Evolutionary conservation across 2,113 vertebrate genomes (phyloP).

Genomic region (Lagopus muta): DNA sequence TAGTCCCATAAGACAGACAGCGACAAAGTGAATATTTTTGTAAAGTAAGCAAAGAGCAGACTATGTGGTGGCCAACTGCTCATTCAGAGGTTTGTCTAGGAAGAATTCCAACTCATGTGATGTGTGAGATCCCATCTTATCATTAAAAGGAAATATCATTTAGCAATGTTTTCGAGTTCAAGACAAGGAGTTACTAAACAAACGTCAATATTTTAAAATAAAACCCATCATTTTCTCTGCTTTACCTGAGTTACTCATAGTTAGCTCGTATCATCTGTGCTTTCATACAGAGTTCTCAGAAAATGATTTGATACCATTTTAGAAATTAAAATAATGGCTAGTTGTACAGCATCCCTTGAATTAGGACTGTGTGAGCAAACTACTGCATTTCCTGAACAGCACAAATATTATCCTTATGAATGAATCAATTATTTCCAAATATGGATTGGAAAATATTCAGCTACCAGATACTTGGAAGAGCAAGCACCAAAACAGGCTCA

Average conservation of each 20-base stretch:
- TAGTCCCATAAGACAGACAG: slow-evolving; percentile 14
- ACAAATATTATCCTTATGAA: slow-evolving; percentile 56
- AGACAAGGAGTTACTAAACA: slow-evolving; percentile 18
- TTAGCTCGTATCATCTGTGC: background rate
- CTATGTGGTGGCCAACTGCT: slow-evolving; percentile 5
- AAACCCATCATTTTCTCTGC: slow-evolving; percentile 12
- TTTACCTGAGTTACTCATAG: slow-evolving; percentile 10
- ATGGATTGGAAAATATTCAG: slow-evolving; percentile 69
- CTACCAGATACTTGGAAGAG: slow-evolving; percentile 61
- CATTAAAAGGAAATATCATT: slow-evolving; percentile 20
- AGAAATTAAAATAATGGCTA: slow-evolving; percentile 14
- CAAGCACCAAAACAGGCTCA: slow-evolving; percentile 55
- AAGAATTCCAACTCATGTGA: slow-evolving; percentile 33
- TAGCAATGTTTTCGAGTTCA: slow-evolving; percentile 35
- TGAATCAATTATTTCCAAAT: slow-evolving; percentile 69
- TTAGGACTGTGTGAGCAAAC: background rate
- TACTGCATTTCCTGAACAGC: slow-evolving; percentile 51
- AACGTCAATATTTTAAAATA: slow-evolving; percentile 21
- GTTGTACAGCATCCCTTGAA: background rate
- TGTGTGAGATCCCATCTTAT: background rate
- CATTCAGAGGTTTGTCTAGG: slow-evolving; percentile 36
- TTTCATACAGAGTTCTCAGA: background rate
- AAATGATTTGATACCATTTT: background rate
- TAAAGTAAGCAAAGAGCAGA: slow-evolving; percentile 3
- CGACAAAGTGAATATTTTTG: background rate